phyloP scores from a whole-genome alignment of 1,140 invertebrate genomes.

The Arctopsyche grandis region DNA sequence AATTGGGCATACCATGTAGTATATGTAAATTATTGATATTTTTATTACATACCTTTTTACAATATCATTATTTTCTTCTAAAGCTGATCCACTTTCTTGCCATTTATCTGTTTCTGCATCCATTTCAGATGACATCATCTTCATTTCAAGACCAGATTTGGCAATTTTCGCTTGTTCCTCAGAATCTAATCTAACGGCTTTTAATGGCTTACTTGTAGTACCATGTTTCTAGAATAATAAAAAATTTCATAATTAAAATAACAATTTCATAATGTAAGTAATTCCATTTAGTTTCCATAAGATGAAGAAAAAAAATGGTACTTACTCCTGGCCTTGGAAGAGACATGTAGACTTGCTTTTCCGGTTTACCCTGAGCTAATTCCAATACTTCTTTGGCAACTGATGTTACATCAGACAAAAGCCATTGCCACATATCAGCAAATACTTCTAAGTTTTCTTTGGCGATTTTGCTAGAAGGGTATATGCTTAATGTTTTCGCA shows the following conservation, averaged over 20 bases:
- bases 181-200: conserved; percentile 88
- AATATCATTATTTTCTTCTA: conserved; percentile 96
- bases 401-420: conserved; percentile 87
- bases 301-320: conserved; percentile 55
- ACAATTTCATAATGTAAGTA: no score
- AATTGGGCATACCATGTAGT: no score
- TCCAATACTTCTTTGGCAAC: conserved; percentile 92
- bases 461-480: conserved; percentile 94
- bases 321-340: conserved; percentile 92
- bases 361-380: conserved; percentile 75
- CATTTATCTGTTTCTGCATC: conserved; percentile 97
- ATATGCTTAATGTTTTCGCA: conserved; percentile 88
- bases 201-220: conserved; percentile 92
- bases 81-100: conserved; percentile 77
- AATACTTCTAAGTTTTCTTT: conserved; percentile 98
- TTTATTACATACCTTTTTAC: conserved; percentile 91
- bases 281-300: neutral
- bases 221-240: conserved; percentile 87
- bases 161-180: conserved; percentile 98
- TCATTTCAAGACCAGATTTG: conserved; percentile 97
- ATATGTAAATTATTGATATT: no score
- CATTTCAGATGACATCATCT: conserved; percentile 95
- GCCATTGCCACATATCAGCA: conserved; percentile 95
- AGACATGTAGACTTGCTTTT: conserved; percentile 94
- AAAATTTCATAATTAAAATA: neutral